A percentile compares a stretch with the other conserved stretches of the same genome.
Conservation (phyloP, 2,888 invertebrate genomes). For the Erannis defoliaria region DNA sequence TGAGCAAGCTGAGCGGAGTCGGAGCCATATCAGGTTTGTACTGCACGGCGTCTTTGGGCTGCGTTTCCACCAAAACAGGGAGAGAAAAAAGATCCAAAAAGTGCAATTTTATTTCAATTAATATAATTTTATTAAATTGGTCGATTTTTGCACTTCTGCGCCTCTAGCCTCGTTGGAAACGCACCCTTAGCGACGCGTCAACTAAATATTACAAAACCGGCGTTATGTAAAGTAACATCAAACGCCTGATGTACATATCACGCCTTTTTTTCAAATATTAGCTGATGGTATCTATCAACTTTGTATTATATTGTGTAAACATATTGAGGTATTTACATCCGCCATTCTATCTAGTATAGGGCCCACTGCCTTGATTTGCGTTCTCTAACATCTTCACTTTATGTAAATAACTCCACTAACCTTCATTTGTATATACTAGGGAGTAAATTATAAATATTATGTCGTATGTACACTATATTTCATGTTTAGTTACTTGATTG, state of each 20-base stretch:
- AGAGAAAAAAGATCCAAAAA: too few species aligned
- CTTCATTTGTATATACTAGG: slow-evolving; percentile 18
- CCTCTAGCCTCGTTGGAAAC: too few species aligned
- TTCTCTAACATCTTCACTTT: slow-evolving; percentile 16
- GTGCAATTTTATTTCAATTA: too few species aligned
- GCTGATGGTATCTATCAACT: slow-evolving; percentile 10
- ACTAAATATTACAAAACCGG: neutral
- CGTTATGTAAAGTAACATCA: neutral
- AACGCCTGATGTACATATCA: neutral
- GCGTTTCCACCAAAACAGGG: too few species aligned
- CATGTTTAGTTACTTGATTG: neutral
- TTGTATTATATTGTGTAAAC: slow-evolving; percentile 27
- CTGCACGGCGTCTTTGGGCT: slow-evolving; percentile 8
- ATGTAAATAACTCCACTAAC: slow-evolving; percentile 28
- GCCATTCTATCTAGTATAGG: neutral
- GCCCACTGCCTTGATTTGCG: neutral
- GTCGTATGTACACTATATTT: slow-evolving; percentile 5
- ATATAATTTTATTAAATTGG: too few species aligned
- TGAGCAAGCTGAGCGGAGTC: slow-evolving; percentile 84
- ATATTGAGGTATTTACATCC: slow-evolving; percentile 12
- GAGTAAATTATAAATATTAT: neutral
- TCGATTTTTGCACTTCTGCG: too few species aligned
- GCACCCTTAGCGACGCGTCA: neutral
- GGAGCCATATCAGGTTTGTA: slow-evolving; percentile 83
- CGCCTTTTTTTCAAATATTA: neutral